Conservation (phyloP, 1,140 invertebrate species). For the Drosophila truncata region DNA sequence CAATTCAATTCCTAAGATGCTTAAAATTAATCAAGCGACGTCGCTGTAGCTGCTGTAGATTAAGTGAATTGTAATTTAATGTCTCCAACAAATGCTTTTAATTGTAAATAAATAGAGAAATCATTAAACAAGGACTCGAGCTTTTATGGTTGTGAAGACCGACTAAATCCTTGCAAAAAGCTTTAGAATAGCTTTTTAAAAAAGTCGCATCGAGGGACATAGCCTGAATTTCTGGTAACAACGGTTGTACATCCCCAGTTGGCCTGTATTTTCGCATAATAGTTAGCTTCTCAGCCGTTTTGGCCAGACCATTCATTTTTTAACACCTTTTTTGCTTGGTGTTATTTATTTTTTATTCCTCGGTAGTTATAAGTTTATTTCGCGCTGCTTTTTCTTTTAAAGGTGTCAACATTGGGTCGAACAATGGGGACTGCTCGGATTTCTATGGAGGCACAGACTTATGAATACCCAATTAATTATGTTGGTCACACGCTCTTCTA, state of each 20-base stretch:
- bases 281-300: slow-evolving; percentile 24
- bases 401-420: slow-evolving; percentile 69
- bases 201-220: background rate
- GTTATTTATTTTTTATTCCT: slow-evolving; percentile 12
- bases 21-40: slow-evolving; percentile 60
- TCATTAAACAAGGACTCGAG: slow-evolving; percentile 15
- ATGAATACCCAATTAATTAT: slow-evolving; percentile 81
- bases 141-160: background rate
- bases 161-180: background rate
- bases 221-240: background rate
- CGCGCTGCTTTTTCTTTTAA: slow-evolving; percentile 68
- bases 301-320: slow-evolving; percentile 33
- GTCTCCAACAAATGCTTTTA: slow-evolving; percentile 77
- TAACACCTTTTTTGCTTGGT: slow-evolving; percentile 22
- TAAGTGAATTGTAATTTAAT: slow-evolving; percentile 71
- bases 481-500: slow-evolving; percentile 76
- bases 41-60: slow-evolving; percentile 57
- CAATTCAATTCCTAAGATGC: slow-evolving; percentile 74
- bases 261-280: slow-evolving; percentile 3
- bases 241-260: background rate
- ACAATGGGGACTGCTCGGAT: slow-evolving; percentile 63
- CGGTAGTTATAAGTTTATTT: slow-evolving; percentile 45
- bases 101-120: slow-evolving; percentile 76
- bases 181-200: background rate
- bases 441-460: slow-evolving; percentile 55